phyloP scores from a whole-genome alignment of 2,888 invertebrate genomes.

The Actias luna region DNA sequence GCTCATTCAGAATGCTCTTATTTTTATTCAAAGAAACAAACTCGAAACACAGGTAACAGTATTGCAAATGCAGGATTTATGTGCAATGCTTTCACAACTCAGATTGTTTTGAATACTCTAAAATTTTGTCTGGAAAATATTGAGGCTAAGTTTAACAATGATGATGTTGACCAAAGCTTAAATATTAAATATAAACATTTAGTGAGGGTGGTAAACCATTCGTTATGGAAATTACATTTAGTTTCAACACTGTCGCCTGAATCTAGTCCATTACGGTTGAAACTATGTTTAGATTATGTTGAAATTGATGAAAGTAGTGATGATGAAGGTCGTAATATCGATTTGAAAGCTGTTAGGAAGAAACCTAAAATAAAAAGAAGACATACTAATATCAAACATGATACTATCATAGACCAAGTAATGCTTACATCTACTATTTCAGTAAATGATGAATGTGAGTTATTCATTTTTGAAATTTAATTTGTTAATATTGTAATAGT shows the following conservation, averaged over 20 bases:
- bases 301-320: slow-evolving; percentile 74
- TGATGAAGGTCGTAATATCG: slow-evolving; percentile 66
- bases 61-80: slow-evolving; percentile 75
- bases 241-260: slow-evolving; percentile 81
- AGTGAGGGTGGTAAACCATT: slow-evolving; percentile 83
- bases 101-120: slow-evolving; percentile 81
- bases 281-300: slow-evolving; percentile 72
- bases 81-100: slow-evolving; percentile 82
- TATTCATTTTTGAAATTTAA: slow-evolving; percentile 11
- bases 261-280: slow-evolving; percentile 63
- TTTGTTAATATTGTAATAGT: neutral
- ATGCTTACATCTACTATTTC: slow-evolving; percentile 68
- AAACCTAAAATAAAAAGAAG: slow-evolving; percentile 64
- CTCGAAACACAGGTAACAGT: slow-evolving; percentile 43
- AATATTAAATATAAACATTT: slow-evolving; percentile 54
- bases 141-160: slow-evolving; percentile 52
- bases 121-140: slow-evolving; percentile 78
- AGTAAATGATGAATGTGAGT: slow-evolving; percentile 62
- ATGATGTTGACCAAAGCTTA: slow-evolving; percentile 49
- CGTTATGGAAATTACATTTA: slow-evolving; percentile 87
- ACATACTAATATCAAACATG: slow-evolving; percentile 60
- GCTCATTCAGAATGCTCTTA: slow-evolving; percentile 76
- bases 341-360: slow-evolving; percentile 55
- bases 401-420: slow-evolving; percentile 48
- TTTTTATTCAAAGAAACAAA: slow-evolving; percentile 72